Evolutionary conservation across 2,113 vertebrate species (phyloP).

Genomic region (Aphyosemion australe): DNA sequence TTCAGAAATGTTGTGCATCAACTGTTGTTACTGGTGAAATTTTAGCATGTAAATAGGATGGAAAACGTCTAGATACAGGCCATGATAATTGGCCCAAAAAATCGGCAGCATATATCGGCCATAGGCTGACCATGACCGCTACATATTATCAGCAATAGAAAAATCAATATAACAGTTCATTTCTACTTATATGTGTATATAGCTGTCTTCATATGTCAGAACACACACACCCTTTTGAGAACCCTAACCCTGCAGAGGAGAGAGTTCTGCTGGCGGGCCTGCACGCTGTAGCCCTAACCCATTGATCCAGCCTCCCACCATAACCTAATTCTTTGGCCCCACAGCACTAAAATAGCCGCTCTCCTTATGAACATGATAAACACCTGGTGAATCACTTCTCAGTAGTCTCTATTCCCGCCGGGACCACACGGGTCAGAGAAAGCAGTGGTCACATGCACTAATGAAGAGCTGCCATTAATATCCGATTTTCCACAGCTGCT

Average conservation of each 20-base stretch:
- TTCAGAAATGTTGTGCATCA: too few species aligned
- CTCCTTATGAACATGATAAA: slow-evolving; percentile 36
- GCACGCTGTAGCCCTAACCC: slow-evolving; percentile 3
- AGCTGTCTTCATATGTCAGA: slow-evolving; percentile 38
- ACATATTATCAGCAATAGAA: too few species aligned
- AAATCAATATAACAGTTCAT: too few species aligned
- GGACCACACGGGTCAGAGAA: slow-evolving; percentile 46
- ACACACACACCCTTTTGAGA: slow-evolving; percentile 33
- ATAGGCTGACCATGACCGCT: too few species aligned
- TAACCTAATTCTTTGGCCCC: slow-evolving; percentile 19
- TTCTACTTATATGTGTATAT: not conserved
- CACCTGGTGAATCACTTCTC: slow-evolving; percentile 34
- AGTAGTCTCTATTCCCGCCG: slow-evolving; percentile 54
- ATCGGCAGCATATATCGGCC: too few species aligned
- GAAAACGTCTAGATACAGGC: too few species aligned
- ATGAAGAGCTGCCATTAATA: slow-evolving; percentile 59
- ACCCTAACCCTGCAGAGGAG: slow-evolving; percentile 1
- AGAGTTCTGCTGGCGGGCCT: too few species aligned
- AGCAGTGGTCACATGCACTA: slow-evolving; percentile 35
- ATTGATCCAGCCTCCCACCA: too few species aligned
- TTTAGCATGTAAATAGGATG: too few species aligned
- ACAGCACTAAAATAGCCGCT: slow-evolving; percentile 31
- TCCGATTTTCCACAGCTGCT: slow-evolving; percentile 54
- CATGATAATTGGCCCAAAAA: too few species aligned
- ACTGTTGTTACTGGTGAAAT: too few species aligned